phyloP scores from a whole-genome alignment of 2,113 vertebrate genomes.

The Podiceps cristatus region DNA sequence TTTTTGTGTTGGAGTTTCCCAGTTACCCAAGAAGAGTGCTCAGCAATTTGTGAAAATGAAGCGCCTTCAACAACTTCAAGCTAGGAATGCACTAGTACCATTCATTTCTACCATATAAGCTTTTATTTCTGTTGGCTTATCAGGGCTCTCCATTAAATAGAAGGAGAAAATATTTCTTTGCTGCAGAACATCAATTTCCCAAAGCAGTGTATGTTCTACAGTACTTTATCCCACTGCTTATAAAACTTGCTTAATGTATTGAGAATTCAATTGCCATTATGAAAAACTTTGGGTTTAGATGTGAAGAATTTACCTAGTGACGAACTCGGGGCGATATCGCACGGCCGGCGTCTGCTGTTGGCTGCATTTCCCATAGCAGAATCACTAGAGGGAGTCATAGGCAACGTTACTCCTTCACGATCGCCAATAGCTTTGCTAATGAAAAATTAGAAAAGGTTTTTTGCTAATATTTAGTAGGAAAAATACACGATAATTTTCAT shows the following conservation, averaged over 20 bases:
- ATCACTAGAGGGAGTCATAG: constrained; percentile 57
- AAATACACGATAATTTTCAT: not conserved
- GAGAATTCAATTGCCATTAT: not conserved
- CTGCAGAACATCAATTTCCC: not conserved
- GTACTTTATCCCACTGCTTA: not conserved
- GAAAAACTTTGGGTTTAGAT: not conserved
- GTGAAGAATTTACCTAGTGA: rapidly evolving
- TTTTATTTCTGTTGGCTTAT: not conserved
- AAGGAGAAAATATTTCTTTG: not conserved
- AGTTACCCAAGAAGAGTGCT: not conserved
- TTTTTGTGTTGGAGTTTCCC: not conserved
- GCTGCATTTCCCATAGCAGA: constrained; percentile 8
- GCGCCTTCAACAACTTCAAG: not conserved
- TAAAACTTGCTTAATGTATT: not conserved
- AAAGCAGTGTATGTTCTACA: not conserved
- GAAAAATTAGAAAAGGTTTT: not conserved
- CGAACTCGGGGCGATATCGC: too few species aligned
- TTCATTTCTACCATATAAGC: not conserved
- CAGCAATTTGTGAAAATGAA: not conserved
- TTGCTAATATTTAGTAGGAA: not conserved
- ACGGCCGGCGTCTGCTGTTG: not conserved
- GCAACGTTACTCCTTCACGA: constrained; percentile 15
- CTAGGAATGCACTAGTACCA: not conserved
- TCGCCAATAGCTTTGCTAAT: not conserved
- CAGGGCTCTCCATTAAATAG: not conserved